Evolutionary conservation across 2,113 vertebrate species (phyloP), one percentile per base, ranked within the genome.

Genomic region (Eudorcas thomsonii): DNA sequence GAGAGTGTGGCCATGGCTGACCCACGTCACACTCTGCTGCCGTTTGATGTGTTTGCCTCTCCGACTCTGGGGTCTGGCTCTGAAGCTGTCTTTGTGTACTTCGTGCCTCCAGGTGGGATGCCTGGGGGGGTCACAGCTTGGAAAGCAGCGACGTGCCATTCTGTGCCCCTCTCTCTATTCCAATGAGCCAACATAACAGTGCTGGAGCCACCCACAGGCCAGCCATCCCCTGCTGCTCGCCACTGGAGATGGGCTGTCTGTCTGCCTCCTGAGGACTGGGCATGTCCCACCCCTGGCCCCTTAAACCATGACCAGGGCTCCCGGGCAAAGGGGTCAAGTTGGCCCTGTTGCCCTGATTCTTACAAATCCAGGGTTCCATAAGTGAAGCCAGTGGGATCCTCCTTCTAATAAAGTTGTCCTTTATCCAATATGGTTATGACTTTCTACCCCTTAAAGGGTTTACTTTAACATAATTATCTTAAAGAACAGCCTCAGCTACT

Each of bases 331-430:
- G 33, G 13, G 57, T 54, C 80, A 81, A 30, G 54, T 7, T 16
- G 8, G 26, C 60, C 77, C 85, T 45, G 2, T 0, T 16, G 64
- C n/a, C 21, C 55, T 3, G 2, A 30, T 88, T 86, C 26, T 92
- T 80, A 36, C 21, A 96, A 91, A 88, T 36, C 62, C 78, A 93
- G 5, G 26, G n/a, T 33, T 55, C 50, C 21, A 43, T 2, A 52
- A 23, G 67, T 5, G 52, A 87, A 21, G n/a, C 17, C 30, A 60
- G 9, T 19, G 36, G 57, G 48, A 3, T 62, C 60, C 45, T 55
- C 19, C 30, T 92, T 93, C 55, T 84, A 71, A 78, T 55, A 39
- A 96, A 94, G 33, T 48, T 87, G 54, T 45, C 74, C 33, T 88
- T 77, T 95, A 52, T 80, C 64, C 64, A 43, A 43, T 48, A 95